Conservation (phyloP, 2,888 invertebrate genomes). For the Philonicus albiceps region DNA sequence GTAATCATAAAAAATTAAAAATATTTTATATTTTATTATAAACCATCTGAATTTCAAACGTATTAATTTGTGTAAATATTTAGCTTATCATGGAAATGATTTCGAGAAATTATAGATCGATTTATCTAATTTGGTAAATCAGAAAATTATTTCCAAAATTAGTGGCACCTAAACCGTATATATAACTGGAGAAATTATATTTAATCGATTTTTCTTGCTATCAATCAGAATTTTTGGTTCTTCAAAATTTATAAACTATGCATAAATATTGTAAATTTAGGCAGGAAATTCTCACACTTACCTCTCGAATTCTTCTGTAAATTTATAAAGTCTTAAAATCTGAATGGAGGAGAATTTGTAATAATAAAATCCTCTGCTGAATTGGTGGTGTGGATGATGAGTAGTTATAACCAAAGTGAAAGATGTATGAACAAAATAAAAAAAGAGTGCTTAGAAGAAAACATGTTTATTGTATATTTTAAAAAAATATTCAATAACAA, state of each 20-base stretch:
- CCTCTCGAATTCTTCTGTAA: neutral
- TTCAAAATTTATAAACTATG: neutral
- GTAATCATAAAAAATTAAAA: no score
- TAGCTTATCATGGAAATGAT: no score
- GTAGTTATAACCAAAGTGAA: neutral
- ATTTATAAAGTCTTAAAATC: neutral
- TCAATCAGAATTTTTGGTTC: neutral
- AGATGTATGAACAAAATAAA: neutral
- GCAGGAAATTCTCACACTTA: neutral
- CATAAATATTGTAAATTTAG: neutral
- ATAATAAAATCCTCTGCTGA: neutral
- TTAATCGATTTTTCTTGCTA: no score
- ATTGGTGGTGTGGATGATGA: neutral
- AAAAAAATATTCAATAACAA: constrained; percentile 42
- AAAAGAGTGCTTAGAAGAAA: constrained; percentile 34
- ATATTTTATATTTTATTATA: no score
- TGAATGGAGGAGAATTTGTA: neutral
- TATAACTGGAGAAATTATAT: no score
- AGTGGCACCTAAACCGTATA: no score
- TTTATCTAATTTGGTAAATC: no score
- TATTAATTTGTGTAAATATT: no score
- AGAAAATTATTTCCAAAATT: no score
- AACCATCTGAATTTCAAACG: no score
- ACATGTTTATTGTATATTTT: constrained; percentile 41
- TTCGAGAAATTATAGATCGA: no score